Base-by-base conservation (phyloP, 2,888 invertebrate genomes). In the Phaedon cochleariae region DNA sequence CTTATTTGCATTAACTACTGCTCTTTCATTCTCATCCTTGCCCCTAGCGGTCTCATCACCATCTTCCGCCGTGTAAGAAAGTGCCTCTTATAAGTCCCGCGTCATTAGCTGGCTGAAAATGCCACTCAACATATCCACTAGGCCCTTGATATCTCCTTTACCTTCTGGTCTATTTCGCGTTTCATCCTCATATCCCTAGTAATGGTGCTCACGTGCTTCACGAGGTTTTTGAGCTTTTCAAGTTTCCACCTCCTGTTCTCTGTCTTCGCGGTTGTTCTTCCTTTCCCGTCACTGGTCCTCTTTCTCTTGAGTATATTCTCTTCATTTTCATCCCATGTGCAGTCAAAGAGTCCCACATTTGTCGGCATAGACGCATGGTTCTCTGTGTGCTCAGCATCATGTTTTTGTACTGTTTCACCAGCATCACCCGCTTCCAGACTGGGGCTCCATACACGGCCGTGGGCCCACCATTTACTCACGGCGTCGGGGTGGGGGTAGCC, bases 21-120 rank as follows among this genome's bases (percentile, higher is more conserved):
- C 12, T 12, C 12, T 20, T 48, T 21, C 48, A 20, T 21, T 51
- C 15, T 41, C 17, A 41, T 26, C 26, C 2, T 51, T 51, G 22
- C 10, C 26, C 15, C 22, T 22, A 15, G 21, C 12, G 22, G 21
- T 12, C 22, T 22, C 51, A n/a, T 51, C 51, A n/a, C 26, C 26
- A 6, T 17, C 51, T 21, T 12, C 26, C 10, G 21, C 48, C 48
- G 18, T 48, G n/a, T 12, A 1, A 18, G 48, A 10, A 20, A 48
- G 18, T 3, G 48, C 48, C 17, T 18, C 20, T 48, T 18, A 2
- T 3, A 48, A 20, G 9, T 51, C 51, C 26, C 26, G 7, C 12
- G 51, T 51, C 51, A 51, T 51, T 2, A 51, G 22, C 51, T 51
- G 51, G 15, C 51, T 51, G 51, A 22, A 21, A 26, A 48, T 48